Conservation (phyloP, 2,888 invertebrate genomes). For the Meiosimyza decipiens region DNA sequence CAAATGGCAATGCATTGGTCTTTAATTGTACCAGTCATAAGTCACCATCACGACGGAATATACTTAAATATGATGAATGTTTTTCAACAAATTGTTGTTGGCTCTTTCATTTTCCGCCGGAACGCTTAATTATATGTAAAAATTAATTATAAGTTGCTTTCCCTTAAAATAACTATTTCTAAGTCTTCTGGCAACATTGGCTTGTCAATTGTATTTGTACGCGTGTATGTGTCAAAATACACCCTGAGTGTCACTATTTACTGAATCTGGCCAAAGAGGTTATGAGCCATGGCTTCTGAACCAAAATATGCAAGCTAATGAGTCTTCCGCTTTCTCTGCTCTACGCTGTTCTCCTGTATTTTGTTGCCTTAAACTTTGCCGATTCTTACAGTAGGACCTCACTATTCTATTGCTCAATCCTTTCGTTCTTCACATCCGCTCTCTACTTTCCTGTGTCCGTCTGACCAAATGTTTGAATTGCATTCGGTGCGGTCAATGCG, state of each 20-base stretch:
- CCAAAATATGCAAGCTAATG: conserved; percentile 18
- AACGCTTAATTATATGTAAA: too few species aligned
- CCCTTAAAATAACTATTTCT: too few species aligned
- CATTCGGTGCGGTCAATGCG: conserved; percentile 27
- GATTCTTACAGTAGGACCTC: neutral
- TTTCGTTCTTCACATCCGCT: neutral
- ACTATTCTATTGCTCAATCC: neutral
- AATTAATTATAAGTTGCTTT: too few species aligned
- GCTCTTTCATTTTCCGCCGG: too few species aligned
- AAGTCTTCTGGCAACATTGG: too few species aligned
- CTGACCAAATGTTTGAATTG: neutral
- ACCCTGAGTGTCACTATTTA: neutral
- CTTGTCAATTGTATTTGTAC: too few species aligned
- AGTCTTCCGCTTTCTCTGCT: neutral
- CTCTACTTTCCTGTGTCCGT: conserved; percentile 1
- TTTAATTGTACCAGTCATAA: too few species aligned
- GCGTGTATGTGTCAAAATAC: too few species aligned
- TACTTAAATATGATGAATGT: neutral
- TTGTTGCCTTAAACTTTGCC: neutral
- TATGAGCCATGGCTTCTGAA: neutral
- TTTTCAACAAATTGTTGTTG: too few species aligned
- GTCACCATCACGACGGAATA: too few species aligned
- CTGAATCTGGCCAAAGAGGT: neutral
- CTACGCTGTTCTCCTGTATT: too few species aligned
- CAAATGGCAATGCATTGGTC: too few species aligned